Conservation (phyloP, 2,888 invertebrate genomes). For the Oligia strigilis region DNA sequence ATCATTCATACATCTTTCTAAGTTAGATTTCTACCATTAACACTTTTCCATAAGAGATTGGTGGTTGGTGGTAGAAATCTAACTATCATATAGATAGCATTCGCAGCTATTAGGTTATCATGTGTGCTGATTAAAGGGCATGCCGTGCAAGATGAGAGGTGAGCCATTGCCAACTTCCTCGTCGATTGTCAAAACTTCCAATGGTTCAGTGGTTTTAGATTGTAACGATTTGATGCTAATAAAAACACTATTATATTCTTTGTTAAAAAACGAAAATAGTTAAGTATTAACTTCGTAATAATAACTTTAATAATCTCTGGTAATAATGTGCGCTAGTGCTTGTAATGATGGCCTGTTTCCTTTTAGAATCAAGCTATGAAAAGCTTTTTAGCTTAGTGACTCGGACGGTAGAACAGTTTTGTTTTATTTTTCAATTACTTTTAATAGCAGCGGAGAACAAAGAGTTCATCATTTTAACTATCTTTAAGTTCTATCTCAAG, state of each 20-base stretch:
- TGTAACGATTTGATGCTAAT: neutral
- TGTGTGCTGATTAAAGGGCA: no score
- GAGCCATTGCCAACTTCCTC: neutral
- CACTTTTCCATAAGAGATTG: no score
- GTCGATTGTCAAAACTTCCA: neutral
- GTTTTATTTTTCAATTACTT: constrained; percentile 32
- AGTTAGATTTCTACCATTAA: no score
- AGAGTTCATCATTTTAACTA: constrained; percentile 10
- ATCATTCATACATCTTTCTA: no score
- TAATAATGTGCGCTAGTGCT: constrained; percentile 24
- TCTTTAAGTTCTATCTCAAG: neutral
- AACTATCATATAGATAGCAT: no score
- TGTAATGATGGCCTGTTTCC: constrained; percentile 35
- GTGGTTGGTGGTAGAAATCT: no score
- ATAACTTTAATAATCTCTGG: neutral
- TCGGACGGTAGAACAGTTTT: neutral
- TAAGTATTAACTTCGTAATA: neutral
- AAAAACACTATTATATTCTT: neutral
- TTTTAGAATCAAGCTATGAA: constrained; percentile 23
- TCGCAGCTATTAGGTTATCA: no score
- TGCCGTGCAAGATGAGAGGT: no score
- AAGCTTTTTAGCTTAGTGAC: constrained; percentile 29
- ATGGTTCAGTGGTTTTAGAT: neutral
- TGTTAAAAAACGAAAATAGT: neutral
- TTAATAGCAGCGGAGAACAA: constrained; percentile 3